Conservation (phyloP, 1,140 invertebrate genomes). For the Pseudomyrmex concolor region DNA sequence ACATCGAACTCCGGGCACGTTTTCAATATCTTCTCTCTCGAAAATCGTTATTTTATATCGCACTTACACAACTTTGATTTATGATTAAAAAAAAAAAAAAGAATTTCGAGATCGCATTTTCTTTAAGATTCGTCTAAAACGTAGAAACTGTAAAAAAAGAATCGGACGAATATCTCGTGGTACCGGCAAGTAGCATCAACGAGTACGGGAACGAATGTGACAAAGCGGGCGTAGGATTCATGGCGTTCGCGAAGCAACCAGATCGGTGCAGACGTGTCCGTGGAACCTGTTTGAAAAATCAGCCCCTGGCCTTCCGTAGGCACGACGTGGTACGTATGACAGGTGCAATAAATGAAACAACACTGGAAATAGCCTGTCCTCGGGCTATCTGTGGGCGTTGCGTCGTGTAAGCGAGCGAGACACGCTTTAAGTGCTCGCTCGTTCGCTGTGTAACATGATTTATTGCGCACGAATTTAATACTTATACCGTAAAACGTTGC, state of each 20-base stretch:
- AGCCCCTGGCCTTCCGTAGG: constrained; percentile 83
- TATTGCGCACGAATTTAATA: constrained; percentile 64
- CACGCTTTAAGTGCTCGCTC: constrained; percentile 15
- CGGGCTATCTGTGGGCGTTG: constrained; percentile 21
- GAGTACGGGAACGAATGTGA: constrained; percentile 83
- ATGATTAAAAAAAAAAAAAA: not conserved
- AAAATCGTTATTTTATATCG: not conserved
- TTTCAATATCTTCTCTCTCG: not conserved
- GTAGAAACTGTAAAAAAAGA: constrained; percentile 59
- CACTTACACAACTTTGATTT: not conserved
- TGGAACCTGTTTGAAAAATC: constrained; percentile 84
- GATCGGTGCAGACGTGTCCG: constrained; percentile 80
- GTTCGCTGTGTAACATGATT: constrained; percentile 40
- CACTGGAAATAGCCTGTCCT: constrained; percentile 30
- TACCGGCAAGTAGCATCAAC: constrained; percentile 78
- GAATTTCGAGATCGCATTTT: not conserved
- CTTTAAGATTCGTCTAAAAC: not conserved
- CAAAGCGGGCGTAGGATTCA: constrained; percentile 84
- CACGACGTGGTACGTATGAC: constrained; percentile 79
- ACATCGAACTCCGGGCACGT: constrained; percentile 29
- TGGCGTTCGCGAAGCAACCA: constrained; percentile 84
- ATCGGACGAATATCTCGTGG: constrained; percentile 82
- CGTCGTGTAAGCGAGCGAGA: not conserved
- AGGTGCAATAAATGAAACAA: constrained; percentile 52
- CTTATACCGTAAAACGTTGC: constrained; percentile 42